Base-by-base conservation (phyloP, 2,888 invertebrate genomes). In the Epiblema foenella region DNA sequence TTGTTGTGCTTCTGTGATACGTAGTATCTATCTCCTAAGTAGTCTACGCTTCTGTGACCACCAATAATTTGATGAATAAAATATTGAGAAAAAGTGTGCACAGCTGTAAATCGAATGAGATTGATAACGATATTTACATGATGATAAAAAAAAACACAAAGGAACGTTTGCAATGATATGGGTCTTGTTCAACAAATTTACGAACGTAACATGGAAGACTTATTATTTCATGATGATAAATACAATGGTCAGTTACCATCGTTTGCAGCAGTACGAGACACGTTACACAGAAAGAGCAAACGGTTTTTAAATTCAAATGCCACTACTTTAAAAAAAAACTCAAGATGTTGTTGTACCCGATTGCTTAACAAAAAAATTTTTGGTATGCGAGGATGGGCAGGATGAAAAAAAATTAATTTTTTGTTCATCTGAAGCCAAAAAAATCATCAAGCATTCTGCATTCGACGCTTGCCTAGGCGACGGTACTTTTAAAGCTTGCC, bases 401-500 rank as follows among this genome's bases (percentile, higher is more conserved):
- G 51, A 17, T 10, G 51, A 51, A 51, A 20, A 51, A 20, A 51
- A n/a, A n/a, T n/a, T n/a, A 51, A 51, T 18, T 10, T 51, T 51
- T 18, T 51, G 51, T 18, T 51, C 51, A 18, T 8, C 51, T 51
- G 18, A 51, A 17, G 51, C 10, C 10, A 20, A 51, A 4, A 51
- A 51, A 3, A 51, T 51, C 20, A 51, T 51, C 3, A 51, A 51
- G 20, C 33, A 37, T 57, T 57, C 57, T 18, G 57, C 37, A 18
- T 58, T 58, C 10, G 57, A 58, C 37, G 37, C 57, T 2, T 58
- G 37, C 37, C 17, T 58, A 11, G 18, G 57, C 5, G 37, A 58
- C 37, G 57, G 37, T 37, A 58, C 57, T 37, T 58, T 37, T 37
- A 37, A 58, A 58, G 57, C 37, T 58, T 58, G 57, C 18, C 37